Conservation (phyloP, 2,113 vertebrate species). For the Poeciliopsis prolifica region DNA sequence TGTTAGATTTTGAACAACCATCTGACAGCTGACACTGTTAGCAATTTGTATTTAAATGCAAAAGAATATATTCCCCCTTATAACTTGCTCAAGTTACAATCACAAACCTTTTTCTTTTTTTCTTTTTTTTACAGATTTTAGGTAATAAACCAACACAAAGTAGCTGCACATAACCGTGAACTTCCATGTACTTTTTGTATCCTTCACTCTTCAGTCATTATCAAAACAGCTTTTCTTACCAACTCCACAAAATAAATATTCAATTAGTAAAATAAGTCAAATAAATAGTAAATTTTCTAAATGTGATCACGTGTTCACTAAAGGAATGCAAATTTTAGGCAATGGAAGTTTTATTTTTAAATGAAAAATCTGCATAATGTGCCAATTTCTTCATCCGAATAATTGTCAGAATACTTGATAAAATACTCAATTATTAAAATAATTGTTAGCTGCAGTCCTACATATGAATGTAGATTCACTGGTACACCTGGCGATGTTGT, state of each 20-base stretch:
- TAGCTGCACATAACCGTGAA: background rate
- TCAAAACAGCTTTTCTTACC: background rate
- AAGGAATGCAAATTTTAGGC: no score
- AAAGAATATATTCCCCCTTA: background rate
- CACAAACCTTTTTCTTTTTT: no score
- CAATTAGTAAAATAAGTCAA: background rate
- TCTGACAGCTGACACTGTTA: background rate
- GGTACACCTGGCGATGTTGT: background rate
- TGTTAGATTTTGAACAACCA: background rate
- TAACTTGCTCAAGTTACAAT: background rate
- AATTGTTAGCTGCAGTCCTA: no score
- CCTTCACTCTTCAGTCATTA: no score
- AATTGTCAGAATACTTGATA: no score
- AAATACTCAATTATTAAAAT: no score
- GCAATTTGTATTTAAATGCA: background rate
- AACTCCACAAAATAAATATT: background rate
- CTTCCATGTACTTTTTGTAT: background rate
- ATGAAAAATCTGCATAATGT: no score
- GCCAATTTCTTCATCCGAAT: no score
- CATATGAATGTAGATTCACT: background rate
- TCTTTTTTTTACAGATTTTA: background rate
- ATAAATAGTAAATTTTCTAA: no score
- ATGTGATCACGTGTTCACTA: no score
- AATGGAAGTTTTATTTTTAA: no score
- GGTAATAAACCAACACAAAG: background rate